Evolutionary conservation across 2,797 vertebrate species (phyloP), one percentile per base, ranked within the genome.

Genomic region (Nasua narica): DNA sequence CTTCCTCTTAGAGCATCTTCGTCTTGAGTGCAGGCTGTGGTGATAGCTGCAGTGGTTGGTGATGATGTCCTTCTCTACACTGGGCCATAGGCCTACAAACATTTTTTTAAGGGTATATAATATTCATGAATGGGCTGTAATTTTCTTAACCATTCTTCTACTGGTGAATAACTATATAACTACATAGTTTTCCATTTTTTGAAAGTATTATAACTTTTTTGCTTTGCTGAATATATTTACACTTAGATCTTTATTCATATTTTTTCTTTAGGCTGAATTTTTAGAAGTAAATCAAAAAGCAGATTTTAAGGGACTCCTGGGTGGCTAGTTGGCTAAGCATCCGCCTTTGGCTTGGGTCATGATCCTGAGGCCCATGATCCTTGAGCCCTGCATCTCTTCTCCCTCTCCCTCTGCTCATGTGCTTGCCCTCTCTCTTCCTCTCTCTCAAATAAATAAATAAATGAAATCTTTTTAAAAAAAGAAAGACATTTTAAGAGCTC

Each of bases 241-340:
- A 62, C 25, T 27, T 58, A 78, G 11, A 86, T 72, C 29, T 79
- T 81, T 90, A 76, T 23, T 77, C 54, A 35, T 86, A 8, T 37
- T 69, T 81, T 48, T 88, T 87, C 46, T 62, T 56, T 96, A 93
- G 27, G 29, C 18, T 76, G 15, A 2, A 81, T 88, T 72, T 79
- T 93, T 37, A 85, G 65, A 91, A 82, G 58, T 91, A 7, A 70
- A 88, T 94, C 78, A 85, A 85, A 95, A 25, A 32, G 25, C 67
- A 58, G 8, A 58, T 58, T 40, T 48, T 60, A 60, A 60, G 58
- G 25, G 58, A 12, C 12, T 27, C 58, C 27, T 60, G 27, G 27
- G 60, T 62, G 13, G 60, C 29, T 62, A 62, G 58, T 32, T 62
- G 60, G 29, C 29, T 60, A 60, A 14, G 27, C 58, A 60, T 60